Base-by-base conservation (phyloP, 1,140 invertebrate genomes). In the Hyles euphorbiae region DNA sequence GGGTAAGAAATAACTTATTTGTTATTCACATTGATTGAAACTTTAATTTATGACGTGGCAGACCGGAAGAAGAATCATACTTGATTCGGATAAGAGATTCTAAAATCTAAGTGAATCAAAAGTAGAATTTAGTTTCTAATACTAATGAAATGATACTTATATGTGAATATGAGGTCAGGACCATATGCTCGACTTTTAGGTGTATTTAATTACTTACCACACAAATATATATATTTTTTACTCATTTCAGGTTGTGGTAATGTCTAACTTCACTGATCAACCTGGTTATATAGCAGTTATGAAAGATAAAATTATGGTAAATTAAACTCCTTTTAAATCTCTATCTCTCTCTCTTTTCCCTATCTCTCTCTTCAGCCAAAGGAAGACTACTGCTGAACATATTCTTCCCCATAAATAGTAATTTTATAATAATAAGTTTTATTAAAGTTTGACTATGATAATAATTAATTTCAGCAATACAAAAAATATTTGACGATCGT, bases 291-390 rank as follows among this genome's bases (percentile, higher is more conserved):
- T 60, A 2, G 47, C 68, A 6, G 76, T 84, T 7, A 76, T 87
- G 12, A 78, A 66, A 32, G 80, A 87, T 51, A 84, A 83, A 68
- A 80, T 87, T 46, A 68, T 87, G 77, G 83, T 84, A 74, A 72
- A 54, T 58, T 8, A 8, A 12, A 2, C 34, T 48, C 22, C 22
- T 22, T 22, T 22, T 46, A 46, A 46, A 46, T 7, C 4, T 46
- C 4, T 46, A 10, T 9, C 6, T 46, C 11, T 46, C 3, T 46
- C 3, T 9, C 3, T 46, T 10, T n/a, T n/a, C n/a, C n/a, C n/a
- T n/a, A n/a, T 46, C 11, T 46, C 3, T 46, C 3, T 9, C 3
- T 46, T 10, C 44, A 46, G 4, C 9, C 4, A 6, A 0, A 46
- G 3, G 9, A 10, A 3, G 44, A 46, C 3, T 7, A 46, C 3